Conservation (phyloP, 64 coral and sea anemone genomes). For the Astreopora myriophthalma region DNA sequence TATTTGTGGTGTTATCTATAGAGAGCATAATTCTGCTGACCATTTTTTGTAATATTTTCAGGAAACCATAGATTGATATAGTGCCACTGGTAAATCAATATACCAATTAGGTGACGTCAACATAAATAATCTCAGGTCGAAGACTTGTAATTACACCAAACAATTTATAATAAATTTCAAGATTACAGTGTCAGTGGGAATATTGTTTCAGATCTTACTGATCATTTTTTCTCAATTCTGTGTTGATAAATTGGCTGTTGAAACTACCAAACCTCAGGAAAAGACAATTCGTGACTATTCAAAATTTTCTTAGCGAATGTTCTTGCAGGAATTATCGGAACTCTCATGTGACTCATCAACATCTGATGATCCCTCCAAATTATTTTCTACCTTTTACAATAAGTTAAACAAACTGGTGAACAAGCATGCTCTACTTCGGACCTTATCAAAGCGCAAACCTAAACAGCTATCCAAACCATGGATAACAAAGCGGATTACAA, state of each 20-base stretch:
- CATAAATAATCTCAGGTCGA: neutral
- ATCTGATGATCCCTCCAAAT: neutral
- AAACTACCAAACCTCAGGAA: neutral
- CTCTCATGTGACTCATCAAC: neutral
- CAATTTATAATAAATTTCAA: slow-evolving; percentile 13
- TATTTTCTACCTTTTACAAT: slow-evolving; percentile 34
- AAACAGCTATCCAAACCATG: slow-evolving; percentile 4
- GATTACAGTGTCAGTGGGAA: neutral
- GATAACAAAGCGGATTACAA: neutral
- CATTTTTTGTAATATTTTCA: neutral
- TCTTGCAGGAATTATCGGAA: neutral
- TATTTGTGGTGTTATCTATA: slow-evolving; percentile 31
- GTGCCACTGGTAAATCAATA: neutral
- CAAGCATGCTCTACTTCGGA: slow-evolving; percentile 33
- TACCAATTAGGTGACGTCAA: slow-evolving; percentile 14
- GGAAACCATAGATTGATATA: slow-evolving; percentile 14
- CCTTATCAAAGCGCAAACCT: slow-evolving; percentile 9
- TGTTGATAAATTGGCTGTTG: neutral
- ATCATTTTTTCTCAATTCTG: neutral
- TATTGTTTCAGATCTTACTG: neutral
- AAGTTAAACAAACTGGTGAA: slow-evolving; percentile 21
- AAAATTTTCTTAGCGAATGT: neutral
- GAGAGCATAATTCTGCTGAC: slow-evolving; percentile 30
- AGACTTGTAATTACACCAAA: slow-evolving; percentile 51
- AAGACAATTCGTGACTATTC: neutral